A percentile compares a stretch with the other conserved stretches of the same genome.
These are phyloP conservation scores for Nephrotoma guestfalica DNA, from an alignment of 2,888 invertebrate species.

Conservation along the genomic window DNA sequence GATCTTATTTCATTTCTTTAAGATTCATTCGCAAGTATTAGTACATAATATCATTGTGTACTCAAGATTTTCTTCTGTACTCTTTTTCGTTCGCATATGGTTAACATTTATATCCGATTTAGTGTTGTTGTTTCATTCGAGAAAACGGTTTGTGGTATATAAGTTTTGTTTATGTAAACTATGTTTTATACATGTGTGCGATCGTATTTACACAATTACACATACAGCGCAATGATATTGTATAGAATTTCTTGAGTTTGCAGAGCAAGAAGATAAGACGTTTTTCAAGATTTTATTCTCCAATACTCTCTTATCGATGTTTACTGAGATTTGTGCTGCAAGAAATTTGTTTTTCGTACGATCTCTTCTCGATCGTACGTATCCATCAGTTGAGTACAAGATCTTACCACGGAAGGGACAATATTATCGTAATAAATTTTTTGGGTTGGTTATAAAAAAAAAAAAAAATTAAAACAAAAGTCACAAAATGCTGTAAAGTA, in stretches of 20 bases:
- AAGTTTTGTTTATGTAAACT: neutral
- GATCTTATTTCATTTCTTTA: neutral
- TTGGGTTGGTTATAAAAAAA: neutral
- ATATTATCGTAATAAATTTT: neutral
- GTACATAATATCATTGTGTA: neutral
- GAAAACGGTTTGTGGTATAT: neutral
- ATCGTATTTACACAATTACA: neutral
- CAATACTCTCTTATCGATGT: neutral
- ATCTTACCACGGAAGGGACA: neutral
- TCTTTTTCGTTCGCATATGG: neutral
- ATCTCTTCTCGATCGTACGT: neutral
- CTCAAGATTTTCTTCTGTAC: neutral
- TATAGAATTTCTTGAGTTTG: neutral
- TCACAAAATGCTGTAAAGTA: neutral
- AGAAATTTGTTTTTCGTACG: neutral
- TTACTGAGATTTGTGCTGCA: neutral
- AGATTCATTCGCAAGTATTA: neutral
- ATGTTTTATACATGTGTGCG: neutral
- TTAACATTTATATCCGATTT: neutral
- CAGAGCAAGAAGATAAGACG: neutral
- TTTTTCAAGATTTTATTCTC: neutral
- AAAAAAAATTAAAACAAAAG: neutral
- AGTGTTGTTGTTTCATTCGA: neutral
- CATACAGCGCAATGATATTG: neutral
- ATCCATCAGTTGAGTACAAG: neutral